Conservation (phyloP, 2,797 vertebrate species). For the Karalla daura region DNA sequence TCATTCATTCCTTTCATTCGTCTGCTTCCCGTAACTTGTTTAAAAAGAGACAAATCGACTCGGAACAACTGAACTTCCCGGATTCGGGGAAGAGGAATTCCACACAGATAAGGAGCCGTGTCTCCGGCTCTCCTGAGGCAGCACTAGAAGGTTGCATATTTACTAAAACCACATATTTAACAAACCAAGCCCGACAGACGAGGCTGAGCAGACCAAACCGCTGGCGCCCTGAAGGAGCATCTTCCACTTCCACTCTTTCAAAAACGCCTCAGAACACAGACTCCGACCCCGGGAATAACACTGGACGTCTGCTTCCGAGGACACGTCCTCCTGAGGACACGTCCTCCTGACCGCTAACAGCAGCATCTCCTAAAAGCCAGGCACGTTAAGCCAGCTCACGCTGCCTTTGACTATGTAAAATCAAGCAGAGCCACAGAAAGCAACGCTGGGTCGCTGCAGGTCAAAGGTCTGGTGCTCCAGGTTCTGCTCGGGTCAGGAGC, state of each 20-base stretch:
- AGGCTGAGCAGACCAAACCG: slow-evolving; percentile 3
- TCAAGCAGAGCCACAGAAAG: no score
- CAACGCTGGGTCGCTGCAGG: no score
- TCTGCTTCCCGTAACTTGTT: slow-evolving; percentile 8
- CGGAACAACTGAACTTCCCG: no score
- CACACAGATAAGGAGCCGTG: no score
- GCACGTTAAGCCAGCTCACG: no score
- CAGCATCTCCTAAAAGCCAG: no score
- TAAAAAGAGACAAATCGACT: not conserved
- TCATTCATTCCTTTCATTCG: slow-evolving; percentile 34
- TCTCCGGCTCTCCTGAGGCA: not conserved
- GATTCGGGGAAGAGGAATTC: no score
- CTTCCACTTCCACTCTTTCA: not conserved
- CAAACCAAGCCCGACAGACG: slow-evolving; percentile 14
- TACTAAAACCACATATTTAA: slow-evolving; percentile 4
- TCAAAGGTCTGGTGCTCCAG: no score
- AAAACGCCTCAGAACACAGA: slow-evolving; percentile 8
- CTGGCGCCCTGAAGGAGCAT: slow-evolving; percentile 1
- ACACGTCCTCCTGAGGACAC: no score
- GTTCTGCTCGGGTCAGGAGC: no score
- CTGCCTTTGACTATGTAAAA: no score
- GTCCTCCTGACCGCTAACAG: no score
- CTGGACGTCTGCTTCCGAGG: not conserved
- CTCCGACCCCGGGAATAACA: slow-evolving; percentile 3
- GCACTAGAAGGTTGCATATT: slow-evolving; percentile 8